Percentiles rank a stretch among this genome's conserved stretches.
phyloP scores from a whole-genome alignment of 2,888 invertebrate genomes.

The Marronus borbonicus region DNA sequence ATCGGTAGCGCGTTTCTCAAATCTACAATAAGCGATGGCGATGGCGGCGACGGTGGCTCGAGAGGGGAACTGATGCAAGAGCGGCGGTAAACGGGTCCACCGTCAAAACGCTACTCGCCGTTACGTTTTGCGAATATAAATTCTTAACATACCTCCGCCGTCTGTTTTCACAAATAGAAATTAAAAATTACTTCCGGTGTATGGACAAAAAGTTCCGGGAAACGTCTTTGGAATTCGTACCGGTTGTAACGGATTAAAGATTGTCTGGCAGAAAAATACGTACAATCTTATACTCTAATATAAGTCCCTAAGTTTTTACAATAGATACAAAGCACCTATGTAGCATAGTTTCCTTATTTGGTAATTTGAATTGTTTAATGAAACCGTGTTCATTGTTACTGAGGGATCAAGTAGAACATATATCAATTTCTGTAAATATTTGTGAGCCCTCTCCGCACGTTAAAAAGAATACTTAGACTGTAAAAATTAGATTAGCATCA shows the following conservation, averaged over 20 bases:
- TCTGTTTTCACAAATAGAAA: constrained; percentile 68
- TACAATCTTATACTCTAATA: background rate
- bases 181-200: constrained; percentile 68
- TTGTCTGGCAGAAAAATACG: background rate
- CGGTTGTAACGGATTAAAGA: background rate
- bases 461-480: too few species aligned
- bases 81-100: constrained; percentile 24
- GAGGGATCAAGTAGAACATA: too few species aligned
- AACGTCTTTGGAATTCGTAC: constrained; percentile 17
- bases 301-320: background rate
- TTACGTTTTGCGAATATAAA: constrained; percentile 53
- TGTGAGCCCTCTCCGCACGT: too few species aligned
- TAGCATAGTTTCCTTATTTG: too few species aligned
- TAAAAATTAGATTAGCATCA: too few species aligned
- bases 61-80: background rate
- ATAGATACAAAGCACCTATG: too few species aligned
- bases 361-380: too few species aligned
- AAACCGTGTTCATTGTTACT: too few species aligned
- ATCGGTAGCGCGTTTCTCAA: constrained; percentile 56
- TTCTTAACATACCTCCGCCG: constrained; percentile 52
- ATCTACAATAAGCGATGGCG: constrained; percentile 53
- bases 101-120: constrained; percentile 50
- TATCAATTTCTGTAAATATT: too few species aligned
- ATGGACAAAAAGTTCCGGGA: constrained; percentile 59
- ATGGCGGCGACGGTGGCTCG: background rate